phyloP scores from a whole-genome alignment of 2,113 vertebrate species.

The Dryoscopus gambensis region DNA sequence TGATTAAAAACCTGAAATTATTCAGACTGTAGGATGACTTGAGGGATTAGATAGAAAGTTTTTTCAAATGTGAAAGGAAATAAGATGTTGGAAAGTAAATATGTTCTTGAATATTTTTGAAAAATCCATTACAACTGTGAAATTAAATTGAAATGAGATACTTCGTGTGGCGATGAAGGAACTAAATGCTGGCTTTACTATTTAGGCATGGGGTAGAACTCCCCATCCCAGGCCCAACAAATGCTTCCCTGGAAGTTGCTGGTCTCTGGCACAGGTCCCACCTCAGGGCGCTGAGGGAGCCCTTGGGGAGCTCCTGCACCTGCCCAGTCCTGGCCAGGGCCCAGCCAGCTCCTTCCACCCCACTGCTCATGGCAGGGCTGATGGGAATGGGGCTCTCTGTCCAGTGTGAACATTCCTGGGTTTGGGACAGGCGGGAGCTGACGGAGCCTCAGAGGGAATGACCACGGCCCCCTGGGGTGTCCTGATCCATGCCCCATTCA shows the following conservation, averaged over 20 bases:
- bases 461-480: accelerated
- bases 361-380: neutral
- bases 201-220: neutral
- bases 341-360: neutral
- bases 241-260: neutral
- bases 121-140: constrained; percentile 59
- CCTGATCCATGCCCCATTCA: accelerated
- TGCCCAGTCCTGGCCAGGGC: neutral
- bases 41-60: constrained; percentile 73
- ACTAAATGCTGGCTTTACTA: constrained; percentile 3
- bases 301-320: neutral
- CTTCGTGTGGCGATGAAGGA: constrained; percentile 14
- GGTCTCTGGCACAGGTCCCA: neutral
- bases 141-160: constrained; percentile 57
- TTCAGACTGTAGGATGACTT: constrained; percentile 75
- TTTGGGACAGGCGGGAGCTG: neutral
- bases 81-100: constrained; percentile 64
- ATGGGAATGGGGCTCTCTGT: accelerated
- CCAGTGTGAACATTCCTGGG: accelerated
- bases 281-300: accelerated
- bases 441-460: neutral
- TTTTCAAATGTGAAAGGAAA: constrained; percentile 66
- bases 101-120: constrained; percentile 53
- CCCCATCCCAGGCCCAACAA: neutral
- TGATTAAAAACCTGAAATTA: constrained; percentile 82